phyloP scores from a whole-genome alignment of 2,797 vertebrate genomes.

The Lagorchestes hirsutus region DNA sequence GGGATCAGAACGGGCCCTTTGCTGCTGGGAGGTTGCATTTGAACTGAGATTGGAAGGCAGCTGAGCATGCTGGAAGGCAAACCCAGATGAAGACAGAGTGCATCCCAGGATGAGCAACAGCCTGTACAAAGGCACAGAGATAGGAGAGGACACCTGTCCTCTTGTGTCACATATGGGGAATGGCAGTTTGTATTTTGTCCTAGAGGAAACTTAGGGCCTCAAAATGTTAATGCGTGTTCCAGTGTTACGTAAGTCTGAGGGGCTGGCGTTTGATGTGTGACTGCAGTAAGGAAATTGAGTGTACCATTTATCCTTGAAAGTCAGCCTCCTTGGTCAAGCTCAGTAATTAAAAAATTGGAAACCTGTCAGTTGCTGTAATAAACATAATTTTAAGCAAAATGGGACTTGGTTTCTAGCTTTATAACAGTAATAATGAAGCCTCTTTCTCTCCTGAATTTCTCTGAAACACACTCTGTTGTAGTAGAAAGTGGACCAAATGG shows the following conservation, averaged over 20 bases:
- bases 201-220: background rate
- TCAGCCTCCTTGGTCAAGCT: background rate
- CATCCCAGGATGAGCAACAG: background rate
- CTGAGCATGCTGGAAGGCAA: background rate
- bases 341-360: background rate
- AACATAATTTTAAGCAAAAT: conserved; percentile 11
- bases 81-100: background rate
- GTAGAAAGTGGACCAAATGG: background rate
- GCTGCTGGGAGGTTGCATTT: background rate
- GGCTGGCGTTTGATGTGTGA: too few relatives aligned
- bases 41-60: background rate
- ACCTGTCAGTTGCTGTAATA: background rate
- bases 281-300: background rate
- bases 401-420: background rate
- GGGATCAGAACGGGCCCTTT: background rate
- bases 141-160: background rate
- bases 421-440: background rate
- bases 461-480: too few relatives aligned
- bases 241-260: background rate
- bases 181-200: background rate
- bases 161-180: background rate
- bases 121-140: background rate
- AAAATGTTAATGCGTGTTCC: background rate
- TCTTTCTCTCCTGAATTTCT: background rate
- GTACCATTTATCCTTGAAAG: background rate